Base-by-base conservation (phyloP, 2,797 vertebrate genomes). In the Aphelocoma californica region DNA sequence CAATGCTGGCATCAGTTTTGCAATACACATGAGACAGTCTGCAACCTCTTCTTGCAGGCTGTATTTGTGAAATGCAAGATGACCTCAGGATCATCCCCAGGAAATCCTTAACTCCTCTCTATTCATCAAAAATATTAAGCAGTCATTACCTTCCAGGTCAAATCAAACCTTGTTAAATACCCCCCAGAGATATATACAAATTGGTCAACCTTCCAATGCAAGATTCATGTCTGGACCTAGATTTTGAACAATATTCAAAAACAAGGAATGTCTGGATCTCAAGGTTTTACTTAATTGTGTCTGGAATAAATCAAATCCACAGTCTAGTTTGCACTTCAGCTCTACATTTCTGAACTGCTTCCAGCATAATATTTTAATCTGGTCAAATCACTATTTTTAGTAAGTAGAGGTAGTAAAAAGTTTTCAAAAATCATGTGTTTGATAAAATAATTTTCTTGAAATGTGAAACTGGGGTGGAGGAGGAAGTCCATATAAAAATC, bases 281-380 rank as follows among this genome's bases (percentile, higher is more conserved):
- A 78, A 78, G 7, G 5, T 47, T 91, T 94, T 53, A 53, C 36
- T 95, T 87, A 77, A 70, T 65, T 80, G 60, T 65, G n/a, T 72
- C 65, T 93, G 91, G 65, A 90, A 83, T 81, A 91, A 93, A 91
- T 78, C n/a, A 94, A 83, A 91, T 48, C 65, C 65, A 88, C 25
- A 61, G 44, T 29, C 26, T 32, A 78, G 60, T n/a, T 45, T 75
- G 32, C 50, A 88, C 72, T 93, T 92, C 65, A 81, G 44, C 17
- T 86, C 38, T 75, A 42, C 1, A 3, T 54, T 86, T 94, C 60
- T 3, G 1, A 82, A 75, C 32, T 54, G 10, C 12, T 79, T 92
- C 25, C 40, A 83, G 19, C 5, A 0, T 45, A 74, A 34, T 58
- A 66, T 61, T 86, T 93, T 83, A 71, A 81, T 83, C 65, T 64